Evolutionary conservation across 2,797 vertebrate genomes (phyloP), one percentile per base, ranked within the genome.

Genomic region (Smutsia temminckii): DNA sequence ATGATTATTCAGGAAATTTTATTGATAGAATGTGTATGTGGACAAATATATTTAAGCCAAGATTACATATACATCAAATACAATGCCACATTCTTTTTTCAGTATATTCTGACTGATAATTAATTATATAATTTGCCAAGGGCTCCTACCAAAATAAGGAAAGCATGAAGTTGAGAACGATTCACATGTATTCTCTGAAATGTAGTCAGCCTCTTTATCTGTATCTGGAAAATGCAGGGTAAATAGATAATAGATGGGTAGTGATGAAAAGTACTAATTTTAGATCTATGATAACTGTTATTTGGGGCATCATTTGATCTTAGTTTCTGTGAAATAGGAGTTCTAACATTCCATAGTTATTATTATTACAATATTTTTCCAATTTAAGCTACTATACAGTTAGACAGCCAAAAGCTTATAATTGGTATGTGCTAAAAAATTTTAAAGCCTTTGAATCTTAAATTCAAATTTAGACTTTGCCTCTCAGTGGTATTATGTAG

Each of bases 41-140:
- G 51, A 55, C 32, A 85, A 72, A n/a, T n/a, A 74, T 83, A 71
- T 64, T 57, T 84, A 92, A 93, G 69, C 78, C n/a, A 75, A 46
- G 23, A 53, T 23, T 89, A 59, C 14, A 34, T 69, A 34, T n/a
- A 64, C 10, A 68, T 84, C 27, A 92, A 42, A 49, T 64, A 32
- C 16, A 89, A 3, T 89, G 79, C 51, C 32, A 49, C 18, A 59
- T 61, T 91, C 14, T 71, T 32, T 71, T 61, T 86, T 90, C 23
- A 51, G 13, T 40, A 40, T 78, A 23, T 94, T 96, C 85, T 81
- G 17, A 88, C 21, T 55, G 23, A n/a, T 91, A 32, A 27, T 69
- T 80, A 89, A 59, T 93, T 92, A 66, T 34, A 64, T 94, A 88
- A 71, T 72, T 74, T 91, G 57, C 29, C 51, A 93, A 69, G 27